Conservation (phyloP, 2,888 invertebrate genomes). For the Rotaria sp. region DNA sequence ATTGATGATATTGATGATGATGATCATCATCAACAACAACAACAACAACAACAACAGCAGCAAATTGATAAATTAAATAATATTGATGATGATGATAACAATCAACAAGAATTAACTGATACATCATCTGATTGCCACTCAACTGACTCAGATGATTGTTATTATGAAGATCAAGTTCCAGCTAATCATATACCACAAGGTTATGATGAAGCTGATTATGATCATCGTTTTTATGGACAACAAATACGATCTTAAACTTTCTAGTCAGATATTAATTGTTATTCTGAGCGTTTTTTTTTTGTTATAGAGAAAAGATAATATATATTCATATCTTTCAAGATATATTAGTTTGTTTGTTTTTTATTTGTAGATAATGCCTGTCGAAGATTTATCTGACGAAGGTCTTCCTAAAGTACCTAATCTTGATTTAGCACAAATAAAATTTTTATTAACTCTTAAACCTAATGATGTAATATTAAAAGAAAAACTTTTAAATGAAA, state of each 20-base stretch:
- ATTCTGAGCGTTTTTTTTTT: neutral
- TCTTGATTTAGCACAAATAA: conserved; percentile 37
- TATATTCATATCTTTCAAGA: neutral
- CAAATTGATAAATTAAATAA: neutral
- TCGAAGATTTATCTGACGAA: conserved; percentile 33
- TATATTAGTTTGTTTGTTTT: neutral
- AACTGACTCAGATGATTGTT: conserved; percentile 24
- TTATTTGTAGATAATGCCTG: neutral
- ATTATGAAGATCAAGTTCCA: conserved; percentile 25
- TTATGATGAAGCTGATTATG: conserved; percentile 13
- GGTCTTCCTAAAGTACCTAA: conserved; percentile 37
- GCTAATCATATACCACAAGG: conserved; percentile 19
- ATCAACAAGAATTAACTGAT: conserved; percentile 20
- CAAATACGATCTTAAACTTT: neutral
- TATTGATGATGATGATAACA: neutral
- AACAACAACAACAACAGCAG: too few relatives aligned
- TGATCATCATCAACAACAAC: too few relatives aligned
- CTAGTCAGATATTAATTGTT: neutral
- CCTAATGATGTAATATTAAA: neutral
- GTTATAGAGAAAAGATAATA: neutral
- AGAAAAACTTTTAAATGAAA: conserved; percentile 21
- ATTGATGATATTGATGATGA: neutral
- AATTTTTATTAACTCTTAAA: conserved; percentile 23
- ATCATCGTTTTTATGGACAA: conserved; percentile 28
- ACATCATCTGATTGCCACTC: conserved; percentile 15